Base-by-base conservation (phyloP, 2,113 vertebrate species). In the Chloropsis hardwickii region DNA sequence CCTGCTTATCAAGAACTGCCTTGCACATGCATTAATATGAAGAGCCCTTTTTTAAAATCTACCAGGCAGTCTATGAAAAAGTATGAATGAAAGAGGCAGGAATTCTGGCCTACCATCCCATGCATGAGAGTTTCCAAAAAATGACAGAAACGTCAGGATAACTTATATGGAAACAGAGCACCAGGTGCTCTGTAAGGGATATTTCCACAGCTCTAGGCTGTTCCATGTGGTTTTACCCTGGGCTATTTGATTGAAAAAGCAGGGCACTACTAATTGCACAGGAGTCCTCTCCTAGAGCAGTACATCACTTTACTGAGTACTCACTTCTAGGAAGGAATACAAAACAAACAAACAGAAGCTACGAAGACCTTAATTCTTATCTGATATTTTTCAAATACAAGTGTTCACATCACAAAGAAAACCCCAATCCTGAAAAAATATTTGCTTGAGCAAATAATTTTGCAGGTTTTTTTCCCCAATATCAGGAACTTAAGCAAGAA, bases 391-490 rank as follows among this genome's bases (percentile, higher is more conserved):
- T 53, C n/a, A 44, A 39, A 67, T 39, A 62, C 13, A 20, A 35
- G 11, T 42, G 42, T 29, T 2, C 5, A 44, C 12, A 71, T 48
- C 28, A 48, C 16, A 64, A 44, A 31, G 11, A 70, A 86, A 71
- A 7, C 10, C 28, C 80, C 24, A 53, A 12, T 62, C 13, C 28
- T 62, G 42, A 12, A 40, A n/a, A n/a, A n/a, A n/a, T 10, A 60
- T 35, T 79, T 80, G 6, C 22, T 37, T 42, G 12, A 44, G 7
- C 5, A 74, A 90, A 56, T 56, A n/a, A 19, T 42, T 70, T 60
- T 56, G 4, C 20, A 4, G 37, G 3, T 1, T 24, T 12, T 27
- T 50, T 70, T 39, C 14, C 12, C 23, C 2, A 8, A 1, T 61
- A 47, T 61, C 11, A 74, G 51, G 8, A 71, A 9, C 14, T 86